Evolutionary conservation across 2,888 invertebrate genomes (phyloP).

Genomic region (Cryptus viduatorius): DNA sequence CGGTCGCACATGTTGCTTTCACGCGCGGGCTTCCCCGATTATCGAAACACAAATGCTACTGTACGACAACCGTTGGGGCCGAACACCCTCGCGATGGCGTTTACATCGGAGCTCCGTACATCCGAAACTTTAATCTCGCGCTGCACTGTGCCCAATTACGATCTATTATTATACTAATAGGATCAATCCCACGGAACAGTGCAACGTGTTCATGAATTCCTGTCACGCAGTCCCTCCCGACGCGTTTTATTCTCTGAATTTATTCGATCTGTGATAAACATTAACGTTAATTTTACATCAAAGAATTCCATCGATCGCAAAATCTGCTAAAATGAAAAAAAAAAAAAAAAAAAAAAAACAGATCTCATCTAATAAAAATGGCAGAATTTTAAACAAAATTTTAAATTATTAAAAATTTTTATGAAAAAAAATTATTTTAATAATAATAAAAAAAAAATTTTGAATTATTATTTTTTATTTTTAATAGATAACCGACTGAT

Average conservation of each 20-base stretch:
- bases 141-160: constrained; percentile 76
- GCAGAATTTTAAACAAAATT: too few relatives aligned
- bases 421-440: too few relatives aligned
- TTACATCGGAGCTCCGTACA: constrained; percentile 43
- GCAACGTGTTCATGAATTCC: constrained; percentile 63
- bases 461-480: too few relatives aligned
- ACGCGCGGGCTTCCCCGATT: constrained; percentile 72
- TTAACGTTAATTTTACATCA: background rate
- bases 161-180: constrained; percentile 80
- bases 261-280: background rate
- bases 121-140: constrained; percentile 63
- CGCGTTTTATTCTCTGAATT: background rate
- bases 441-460: too few relatives aligned
- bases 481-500: too few relatives aligned
- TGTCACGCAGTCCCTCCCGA: background rate
- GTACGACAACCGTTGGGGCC: background rate
- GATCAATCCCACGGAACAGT: constrained; percentile 74
- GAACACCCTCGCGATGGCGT: background rate
- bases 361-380: too few relatives aligned
- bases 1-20: constrained; percentile 82
- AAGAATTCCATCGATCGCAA: too few relatives aligned
- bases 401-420: too few relatives aligned
- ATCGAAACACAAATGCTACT: constrained; percentile 42
- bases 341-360: too few relatives aligned
- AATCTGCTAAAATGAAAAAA: too few relatives aligned